Conservation (phyloP, 2,888 invertebrate genomes). For the Callimorpha dominula region DNA sequence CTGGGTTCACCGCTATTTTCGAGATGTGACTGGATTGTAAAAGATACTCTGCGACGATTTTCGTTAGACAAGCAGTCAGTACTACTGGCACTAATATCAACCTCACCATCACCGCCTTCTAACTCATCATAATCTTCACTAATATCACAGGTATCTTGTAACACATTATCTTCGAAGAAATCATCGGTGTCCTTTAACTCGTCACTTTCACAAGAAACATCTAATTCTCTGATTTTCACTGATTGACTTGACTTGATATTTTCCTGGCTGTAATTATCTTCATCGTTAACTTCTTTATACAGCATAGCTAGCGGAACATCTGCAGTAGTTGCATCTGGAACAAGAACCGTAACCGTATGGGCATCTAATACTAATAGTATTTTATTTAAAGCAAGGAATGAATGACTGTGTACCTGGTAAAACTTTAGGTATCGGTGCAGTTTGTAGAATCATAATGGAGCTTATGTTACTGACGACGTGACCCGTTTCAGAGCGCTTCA, state of each 20-base stretch:
- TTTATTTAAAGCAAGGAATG: background rate
- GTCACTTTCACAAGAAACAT: slow-evolving; percentile 8
- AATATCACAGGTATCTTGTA: background rate
- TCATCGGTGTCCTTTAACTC: background rate
- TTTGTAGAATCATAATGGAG: slow-evolving; percentile 71
- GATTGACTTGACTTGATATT: slow-evolving; percentile 1
- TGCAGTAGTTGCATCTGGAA: slow-evolving; percentile 39
- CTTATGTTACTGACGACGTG: slow-evolving; percentile 70
- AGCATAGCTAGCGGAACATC: slow-evolving; percentile 43
- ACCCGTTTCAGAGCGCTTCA: slow-evolving; percentile 67
- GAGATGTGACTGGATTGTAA: background rate
- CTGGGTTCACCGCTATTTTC: background rate
- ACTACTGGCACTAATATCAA: background rate
- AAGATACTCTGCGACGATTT: slow-evolving; percentile 6
- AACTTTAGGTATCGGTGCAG: slow-evolving; percentile 40
- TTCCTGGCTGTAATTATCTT: slow-evolving; percentile 9
- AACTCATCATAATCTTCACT: background rate
- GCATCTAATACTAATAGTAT: background rate
- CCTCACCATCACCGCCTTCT: background rate
- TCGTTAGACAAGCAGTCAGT: background rate
- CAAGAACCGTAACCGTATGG: slow-evolving; percentile 14
- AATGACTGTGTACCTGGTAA: slow-evolving; percentile 25
- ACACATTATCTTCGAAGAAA: background rate
- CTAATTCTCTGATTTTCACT: slow-evolving; percentile 39
- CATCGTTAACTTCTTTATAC: slow-evolving; percentile 30